phyloP scores from a whole-genome alignment of 2,113 vertebrate species.

The Phylloscopus trochiloides region DNA sequence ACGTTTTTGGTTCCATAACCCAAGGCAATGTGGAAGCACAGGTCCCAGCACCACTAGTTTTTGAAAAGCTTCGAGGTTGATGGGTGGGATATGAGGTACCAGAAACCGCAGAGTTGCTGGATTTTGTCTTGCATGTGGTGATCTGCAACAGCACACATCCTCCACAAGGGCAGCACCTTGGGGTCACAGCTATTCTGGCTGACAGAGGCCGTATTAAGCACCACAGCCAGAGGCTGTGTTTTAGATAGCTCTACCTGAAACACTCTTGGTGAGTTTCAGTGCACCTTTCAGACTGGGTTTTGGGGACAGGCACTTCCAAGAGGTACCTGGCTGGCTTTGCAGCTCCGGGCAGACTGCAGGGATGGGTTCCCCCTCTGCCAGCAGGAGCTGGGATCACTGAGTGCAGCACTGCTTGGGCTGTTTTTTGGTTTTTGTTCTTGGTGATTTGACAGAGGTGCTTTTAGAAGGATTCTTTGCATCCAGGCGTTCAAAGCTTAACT shows the following conservation, averaged over 20 bases:
- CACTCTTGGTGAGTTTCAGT: neutral
- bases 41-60: neutral
- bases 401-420: neutral
- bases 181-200: neutral
- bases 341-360: rapidly evolving
- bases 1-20: no score
- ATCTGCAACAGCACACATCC: neutral
- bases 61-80: neutral
- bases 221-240: neutral
- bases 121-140: neutral
- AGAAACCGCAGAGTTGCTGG: neutral
- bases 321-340: neutral
- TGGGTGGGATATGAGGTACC: neutral
- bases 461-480: neutral
- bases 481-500: neutral
- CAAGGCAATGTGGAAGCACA: neutral
- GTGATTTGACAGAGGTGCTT: neutral
- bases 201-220: neutral
- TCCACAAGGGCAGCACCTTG: neutral
- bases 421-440: neutral
- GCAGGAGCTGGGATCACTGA: neutral
- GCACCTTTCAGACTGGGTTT: neutral
- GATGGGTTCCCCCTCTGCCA: neutral
- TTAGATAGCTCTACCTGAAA: neutral
- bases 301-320: neutral